A percentile compares a stretch with the other conserved stretches of the same genome.
Conservation (phyloP, 1,140 invertebrate species). For the Idris sp. region DNA sequence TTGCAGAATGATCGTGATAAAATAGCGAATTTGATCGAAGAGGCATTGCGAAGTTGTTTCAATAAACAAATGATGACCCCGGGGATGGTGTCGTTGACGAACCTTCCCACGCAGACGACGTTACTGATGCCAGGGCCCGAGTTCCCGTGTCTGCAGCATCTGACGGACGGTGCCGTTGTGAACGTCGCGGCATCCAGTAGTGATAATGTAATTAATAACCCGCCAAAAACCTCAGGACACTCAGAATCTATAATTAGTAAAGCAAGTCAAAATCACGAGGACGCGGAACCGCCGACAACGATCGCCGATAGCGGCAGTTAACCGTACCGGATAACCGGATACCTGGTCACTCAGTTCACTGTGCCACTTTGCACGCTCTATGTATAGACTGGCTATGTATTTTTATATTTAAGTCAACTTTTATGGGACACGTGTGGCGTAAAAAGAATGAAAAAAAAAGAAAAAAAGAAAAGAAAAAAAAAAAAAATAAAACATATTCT, state of each 20-base stretch:
- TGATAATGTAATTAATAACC: constrained; percentile 74
- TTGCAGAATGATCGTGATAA: constrained; percentile 79
- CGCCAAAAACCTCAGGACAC: constrained; percentile 74
- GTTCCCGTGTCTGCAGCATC: constrained; percentile 71
- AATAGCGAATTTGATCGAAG: constrained; percentile 77
- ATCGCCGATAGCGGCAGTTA: constrained; percentile 75
- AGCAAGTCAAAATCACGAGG: constrained; percentile 71
- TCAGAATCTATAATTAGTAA: constrained; percentile 69
- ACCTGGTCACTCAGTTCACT: constrained; percentile 74
- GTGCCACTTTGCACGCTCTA: constrained; percentile 78
- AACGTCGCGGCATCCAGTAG: constrained; percentile 69
- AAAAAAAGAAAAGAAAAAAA: constrained; percentile 13
- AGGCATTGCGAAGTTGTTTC: constrained; percentile 76
- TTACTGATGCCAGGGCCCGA: constrained; percentile 72
- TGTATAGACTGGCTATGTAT: constrained; percentile 80
- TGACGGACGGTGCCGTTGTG: constrained; percentile 67
- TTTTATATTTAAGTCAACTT: constrained; percentile 78
- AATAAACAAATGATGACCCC: constrained; percentile 75
- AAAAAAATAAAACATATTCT: constrained; percentile 9
- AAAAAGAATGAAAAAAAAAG: constrained; percentile 13
- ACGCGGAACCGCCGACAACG: constrained; percentile 69
- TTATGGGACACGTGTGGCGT: constrained; percentile 49
- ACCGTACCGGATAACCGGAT: constrained; percentile 73
- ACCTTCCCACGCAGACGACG: constrained; percentile 75
- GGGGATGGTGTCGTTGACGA: constrained; percentile 74